Percentiles rank a stretch among this genome's conserved stretches.
phyloP scores from a whole-genome alignment of 2,888 invertebrate genomes.

The Cactoblastis cactorum region DNA sequence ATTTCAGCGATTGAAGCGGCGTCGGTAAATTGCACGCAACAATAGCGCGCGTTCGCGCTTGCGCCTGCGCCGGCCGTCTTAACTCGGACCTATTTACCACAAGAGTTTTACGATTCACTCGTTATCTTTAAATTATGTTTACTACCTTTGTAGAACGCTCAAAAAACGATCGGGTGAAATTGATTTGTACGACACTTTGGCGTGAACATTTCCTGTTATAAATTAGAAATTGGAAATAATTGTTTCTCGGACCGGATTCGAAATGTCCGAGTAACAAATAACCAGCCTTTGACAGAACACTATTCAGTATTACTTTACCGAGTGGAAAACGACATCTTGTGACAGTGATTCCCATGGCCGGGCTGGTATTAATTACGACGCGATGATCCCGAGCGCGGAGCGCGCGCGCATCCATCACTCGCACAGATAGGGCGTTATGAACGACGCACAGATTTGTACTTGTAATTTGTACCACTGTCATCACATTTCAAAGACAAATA shows the following conservation, averaged over 20 bases:
- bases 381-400: constrained; percentile 57
- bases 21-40: constrained; percentile 76
- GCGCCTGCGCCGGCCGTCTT: constrained; percentile 36
- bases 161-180: constrained; percentile 25
- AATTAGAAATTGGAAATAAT: constrained; percentile 36
- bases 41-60: constrained; percentile 62
- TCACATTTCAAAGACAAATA: constrained; percentile 80
- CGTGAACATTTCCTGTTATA: constrained; percentile 29
- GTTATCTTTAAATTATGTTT: constrained; percentile 70
- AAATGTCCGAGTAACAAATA: constrained; percentile 44
- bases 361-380: constrained; percentile 71
- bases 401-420: constrained; percentile 68
- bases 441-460: constrained; percentile 76
- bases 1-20: constrained; percentile 78
- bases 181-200: constrained; percentile 25
- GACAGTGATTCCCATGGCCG: constrained; percentile 70
- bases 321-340: constrained; percentile 63
- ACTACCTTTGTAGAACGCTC: constrained; percentile 29
- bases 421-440: constrained; percentile 73
- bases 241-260: constrained; percentile 43
- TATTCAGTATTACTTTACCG: constrained; percentile 55
- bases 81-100: constrained; percentile 60
- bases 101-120: constrained; percentile 70
- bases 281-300: constrained; percentile 52
- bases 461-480: constrained; percentile 80